Base-by-base conservation (phyloP, 2,888 invertebrate species). In the Rhamphomyia laevipes region DNA sequence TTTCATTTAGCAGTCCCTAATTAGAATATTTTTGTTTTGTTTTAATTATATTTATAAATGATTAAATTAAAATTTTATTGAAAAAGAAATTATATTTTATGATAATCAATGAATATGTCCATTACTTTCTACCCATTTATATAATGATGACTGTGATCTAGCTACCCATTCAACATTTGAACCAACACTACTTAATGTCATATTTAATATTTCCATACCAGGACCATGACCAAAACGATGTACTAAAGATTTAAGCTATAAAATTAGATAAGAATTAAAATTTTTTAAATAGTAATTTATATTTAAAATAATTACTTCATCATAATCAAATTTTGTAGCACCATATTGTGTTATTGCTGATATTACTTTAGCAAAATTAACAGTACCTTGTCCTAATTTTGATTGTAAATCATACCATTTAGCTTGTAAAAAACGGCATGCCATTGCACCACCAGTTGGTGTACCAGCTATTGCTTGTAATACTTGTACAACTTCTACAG, bases 151-250 rank as follows among this genome's bases (percentile, higher is more conserved):
- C 55, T 71, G 71, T 16, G 71, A 68, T 53, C 65, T 56, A 27
- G 66, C 63, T 50, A 71, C 69, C 71, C 71, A 71, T 57, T 71
- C 70, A 35, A 70, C 71, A 56, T 71, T 71, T 18, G 71, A 67
- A 49, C 69, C 70, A 17, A 71, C 70, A 54, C 67, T 69, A 55
- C 68, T 65, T 21, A 70, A 58, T 27, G 71, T 70, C 71, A 71
- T 71, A 49, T 69, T 70, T 21, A 71, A 60, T 51, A 70, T 61
- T 44, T 66, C 58, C 64, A 70, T 65, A 23, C 71, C 71, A 30
- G 63, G 66, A n/a, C 71, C 71, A 43, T 65, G 61, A n/a, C 71
- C 71, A 48, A 71, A 71, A 6, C 71, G 68, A 60, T 70, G 68
- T 31, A 71, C 68, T 51, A 71, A 51, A 1, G 71, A 71, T 55